Conservation (phyloP, 2,113 vertebrate genomes). For the Cyanoderma ruficeps region DNA sequence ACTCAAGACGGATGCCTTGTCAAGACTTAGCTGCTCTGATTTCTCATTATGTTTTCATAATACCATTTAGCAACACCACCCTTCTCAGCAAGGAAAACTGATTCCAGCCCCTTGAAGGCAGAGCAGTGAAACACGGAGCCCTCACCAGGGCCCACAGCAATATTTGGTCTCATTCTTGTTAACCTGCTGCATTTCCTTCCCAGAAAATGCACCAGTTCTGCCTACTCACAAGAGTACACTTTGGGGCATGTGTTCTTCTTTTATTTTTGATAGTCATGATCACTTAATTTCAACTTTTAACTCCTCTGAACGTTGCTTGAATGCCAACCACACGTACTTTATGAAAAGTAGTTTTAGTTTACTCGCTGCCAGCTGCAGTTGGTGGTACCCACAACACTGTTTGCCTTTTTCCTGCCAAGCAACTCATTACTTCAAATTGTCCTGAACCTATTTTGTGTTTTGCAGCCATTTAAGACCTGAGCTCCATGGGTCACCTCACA, state of each 20-base stretch:
- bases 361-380: not conserved
- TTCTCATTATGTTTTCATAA: constrained; percentile 52
- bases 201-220: not conserved
- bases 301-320: not conserved
- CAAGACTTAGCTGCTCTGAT: constrained; percentile 41
- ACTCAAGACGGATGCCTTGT: not conserved
- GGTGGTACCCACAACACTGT: not conserved
- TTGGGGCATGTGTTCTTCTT: not conserved
- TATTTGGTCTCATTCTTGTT: not conserved
- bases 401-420: not conserved
- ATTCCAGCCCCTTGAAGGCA: not conserved
- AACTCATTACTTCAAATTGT: not conserved
- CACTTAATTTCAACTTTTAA: not conserved
- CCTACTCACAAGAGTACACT: not conserved
- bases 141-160: not conserved
- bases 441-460: not conserved
- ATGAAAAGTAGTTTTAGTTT: not conserved
- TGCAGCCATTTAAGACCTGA: not conserved
- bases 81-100: not conserved
- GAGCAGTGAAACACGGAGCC: not conserved
- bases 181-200: not conserved
- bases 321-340: rapidly evolving
- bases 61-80: constrained; percentile 40
- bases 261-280: not conserved
- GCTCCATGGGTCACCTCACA: not conserved